These are phyloP conservation scores for Halictus quadricinctus DNA, from an alignment of 2,888 invertebrate genomes.

Conservation along the genomic window DNA sequence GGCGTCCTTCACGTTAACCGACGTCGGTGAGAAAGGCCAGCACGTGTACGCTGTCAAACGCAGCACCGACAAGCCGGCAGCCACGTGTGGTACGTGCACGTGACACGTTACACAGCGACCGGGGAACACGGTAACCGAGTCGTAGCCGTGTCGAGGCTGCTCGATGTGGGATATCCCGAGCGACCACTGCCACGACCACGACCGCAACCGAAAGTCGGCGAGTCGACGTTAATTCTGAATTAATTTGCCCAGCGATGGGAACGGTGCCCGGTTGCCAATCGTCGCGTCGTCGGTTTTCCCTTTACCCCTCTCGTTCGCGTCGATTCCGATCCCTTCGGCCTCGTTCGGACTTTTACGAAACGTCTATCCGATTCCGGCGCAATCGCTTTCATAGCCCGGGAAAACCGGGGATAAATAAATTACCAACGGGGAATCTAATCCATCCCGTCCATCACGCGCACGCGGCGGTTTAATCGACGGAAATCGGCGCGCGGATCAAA, in stretches of 20 bases:
- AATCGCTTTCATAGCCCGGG: background rate
- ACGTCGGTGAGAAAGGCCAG: constrained; percentile 72
- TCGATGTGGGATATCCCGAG: constrained; percentile 23
- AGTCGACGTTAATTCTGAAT: constrained; percentile 59
- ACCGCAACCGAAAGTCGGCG: constrained; percentile 60
- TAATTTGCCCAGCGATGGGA: constrained; percentile 46
- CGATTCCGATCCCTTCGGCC: background rate
- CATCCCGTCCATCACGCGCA: constrained; percentile 17
- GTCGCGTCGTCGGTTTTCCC: background rate
- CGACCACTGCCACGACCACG: constrained; percentile 38
- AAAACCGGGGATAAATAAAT: constrained; percentile 11
- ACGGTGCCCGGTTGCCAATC: background rate
- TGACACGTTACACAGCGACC: constrained; percentile 72
- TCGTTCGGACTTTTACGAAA: background rate
- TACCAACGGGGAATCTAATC: constrained; percentile 33
- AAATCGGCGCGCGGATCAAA: constrained; percentile 47
- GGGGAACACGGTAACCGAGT: constrained; percentile 33
- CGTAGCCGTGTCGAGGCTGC: constrained; percentile 16
- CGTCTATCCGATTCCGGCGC: background rate
- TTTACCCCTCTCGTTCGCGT: background rate
- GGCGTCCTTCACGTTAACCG: constrained; percentile 42
- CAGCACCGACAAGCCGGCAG: constrained; percentile 66
- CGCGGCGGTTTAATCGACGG: constrained; percentile 58
- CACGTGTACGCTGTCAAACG: constrained; percentile 74
- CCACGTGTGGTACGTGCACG: constrained; percentile 69